These are phyloP conservation scores for Synchiropus splendidus DNA, from an alignment of 2,113 vertebrate species.

Conservation along the genomic window DNA sequence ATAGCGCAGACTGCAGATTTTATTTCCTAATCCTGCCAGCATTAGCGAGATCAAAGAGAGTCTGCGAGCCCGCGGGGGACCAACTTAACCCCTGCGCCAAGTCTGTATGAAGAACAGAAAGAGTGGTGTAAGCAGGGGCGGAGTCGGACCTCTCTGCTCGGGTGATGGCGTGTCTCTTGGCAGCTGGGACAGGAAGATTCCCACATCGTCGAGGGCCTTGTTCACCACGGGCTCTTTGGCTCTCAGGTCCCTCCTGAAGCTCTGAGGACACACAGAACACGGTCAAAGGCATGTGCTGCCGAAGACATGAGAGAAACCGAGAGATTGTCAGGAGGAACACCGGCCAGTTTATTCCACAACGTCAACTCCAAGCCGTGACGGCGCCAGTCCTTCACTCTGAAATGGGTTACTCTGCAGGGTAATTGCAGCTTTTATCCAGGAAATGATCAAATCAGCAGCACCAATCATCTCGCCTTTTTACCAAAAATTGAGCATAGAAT, in stretches of 20 bases:
- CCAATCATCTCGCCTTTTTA: slow-evolving; percentile 13
- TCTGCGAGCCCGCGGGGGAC: background rate
- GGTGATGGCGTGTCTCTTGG: slow-evolving; percentile 45
- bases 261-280: slow-evolving; percentile 37
- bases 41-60: slow-evolving; percentile 9
- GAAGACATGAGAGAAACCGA: no score
- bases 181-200: slow-evolving; percentile 55
- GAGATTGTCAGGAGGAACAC: no score
- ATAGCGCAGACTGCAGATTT: background rate
- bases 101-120: background rate
- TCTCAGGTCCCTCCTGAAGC: slow-evolving; percentile 56
- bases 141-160: slow-evolving; percentile 52
- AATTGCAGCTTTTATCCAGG: slow-evolving; percentile 7
- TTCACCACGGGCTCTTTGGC: slow-evolving; percentile 59
- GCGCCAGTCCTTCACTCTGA: no score
- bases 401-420: slow-evolving; percentile 2
- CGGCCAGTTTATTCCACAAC: no score
- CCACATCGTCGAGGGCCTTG: slow-evolving; percentile 52
- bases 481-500: slow-evolving; percentile 21
- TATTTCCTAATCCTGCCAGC: slow-evolving; percentile 1
- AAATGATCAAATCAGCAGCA: slow-evolving; percentile 13
- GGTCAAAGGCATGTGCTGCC: no score
- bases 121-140: background rate
- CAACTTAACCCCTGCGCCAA: background rate
- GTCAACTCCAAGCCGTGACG: no score